phyloP scores from a whole-genome alignment of 2,113 vertebrate species.

The Rafetus swinhoei region DNA sequence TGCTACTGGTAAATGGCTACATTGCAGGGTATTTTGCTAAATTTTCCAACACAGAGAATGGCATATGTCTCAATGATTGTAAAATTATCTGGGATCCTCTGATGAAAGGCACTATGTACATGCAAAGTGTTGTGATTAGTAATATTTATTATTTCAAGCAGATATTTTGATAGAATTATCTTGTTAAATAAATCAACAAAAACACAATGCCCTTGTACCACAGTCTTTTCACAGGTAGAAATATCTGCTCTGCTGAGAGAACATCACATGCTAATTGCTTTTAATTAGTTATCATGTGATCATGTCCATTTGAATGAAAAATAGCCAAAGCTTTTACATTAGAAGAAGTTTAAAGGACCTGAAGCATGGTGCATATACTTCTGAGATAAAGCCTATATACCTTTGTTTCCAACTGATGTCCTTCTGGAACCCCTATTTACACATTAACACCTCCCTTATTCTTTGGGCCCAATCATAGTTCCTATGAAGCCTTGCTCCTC shows the following conservation, averaged over 20 bases:
- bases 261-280: background rate
- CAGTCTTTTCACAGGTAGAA: background rate
- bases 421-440: background rate
- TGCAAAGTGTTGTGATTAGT: background rate
- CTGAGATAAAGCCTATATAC: background rate
- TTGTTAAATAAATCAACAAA: background rate
- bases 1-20: background rate
- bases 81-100: slow-evolving; percentile 10
- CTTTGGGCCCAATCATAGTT: background rate
- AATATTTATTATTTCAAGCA: slow-evolving; percentile 30
- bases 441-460: background rate
- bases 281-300: background rate
- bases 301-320: slow-evolving; percentile 9
- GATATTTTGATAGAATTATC: background rate
- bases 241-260: background rate
- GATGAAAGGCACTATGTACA: slow-evolving; percentile 6
- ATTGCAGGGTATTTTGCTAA: background rate
- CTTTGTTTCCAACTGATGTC: background rate
- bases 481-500: background rate
- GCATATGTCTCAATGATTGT: background rate
- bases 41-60: background rate
- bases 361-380: background rate
- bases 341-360: background rate
- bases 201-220: background rate
- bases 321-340: background rate